phyloP scores from a whole-genome alignment of 2,888 invertebrate genomes.

The Hartigia nigra region DNA sequence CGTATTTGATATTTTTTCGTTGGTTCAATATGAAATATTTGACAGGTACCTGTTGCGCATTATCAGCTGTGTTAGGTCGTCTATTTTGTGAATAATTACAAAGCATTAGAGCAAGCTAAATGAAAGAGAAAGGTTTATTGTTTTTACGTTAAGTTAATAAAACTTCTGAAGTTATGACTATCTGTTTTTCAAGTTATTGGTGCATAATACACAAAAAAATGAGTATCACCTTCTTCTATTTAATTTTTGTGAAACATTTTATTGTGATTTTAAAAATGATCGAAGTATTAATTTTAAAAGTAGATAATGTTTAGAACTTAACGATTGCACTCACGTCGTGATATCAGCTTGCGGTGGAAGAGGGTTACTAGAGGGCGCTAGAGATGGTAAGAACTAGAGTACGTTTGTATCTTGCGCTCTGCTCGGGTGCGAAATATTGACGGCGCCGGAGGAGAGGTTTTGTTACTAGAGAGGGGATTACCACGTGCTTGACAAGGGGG shows the following conservation, averaged over 20 bases:
- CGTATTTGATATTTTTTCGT: too few species aligned
- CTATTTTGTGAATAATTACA: neutral
- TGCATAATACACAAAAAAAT: too few species aligned
- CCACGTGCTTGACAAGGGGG: neutral
- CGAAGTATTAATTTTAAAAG: too few species aligned
- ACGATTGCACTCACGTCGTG: neutral
- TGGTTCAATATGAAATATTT: neutral
- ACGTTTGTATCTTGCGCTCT: constrained; percentile 7
- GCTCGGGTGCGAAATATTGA: neutral
- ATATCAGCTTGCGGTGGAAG: neutral
- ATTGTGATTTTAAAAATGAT: neutral
- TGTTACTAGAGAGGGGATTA: neutral
- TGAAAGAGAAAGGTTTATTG: too few species aligned
- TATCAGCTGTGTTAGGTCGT: neutral
- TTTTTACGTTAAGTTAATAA: neutral
- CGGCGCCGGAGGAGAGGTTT: neutral
- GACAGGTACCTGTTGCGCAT: neutral
- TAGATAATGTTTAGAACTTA: neutral
- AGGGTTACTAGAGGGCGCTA: constrained; percentile 6
- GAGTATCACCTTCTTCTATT: too few species aligned
- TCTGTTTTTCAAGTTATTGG: neutral
- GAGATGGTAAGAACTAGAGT: constrained; percentile 1
- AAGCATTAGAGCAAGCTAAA: neutral
- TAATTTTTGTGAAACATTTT: neutral
- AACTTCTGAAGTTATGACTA: neutral